Conservation (phyloP, 2,797 vertebrate genomes). For the Antrozous pallidus region DNA sequence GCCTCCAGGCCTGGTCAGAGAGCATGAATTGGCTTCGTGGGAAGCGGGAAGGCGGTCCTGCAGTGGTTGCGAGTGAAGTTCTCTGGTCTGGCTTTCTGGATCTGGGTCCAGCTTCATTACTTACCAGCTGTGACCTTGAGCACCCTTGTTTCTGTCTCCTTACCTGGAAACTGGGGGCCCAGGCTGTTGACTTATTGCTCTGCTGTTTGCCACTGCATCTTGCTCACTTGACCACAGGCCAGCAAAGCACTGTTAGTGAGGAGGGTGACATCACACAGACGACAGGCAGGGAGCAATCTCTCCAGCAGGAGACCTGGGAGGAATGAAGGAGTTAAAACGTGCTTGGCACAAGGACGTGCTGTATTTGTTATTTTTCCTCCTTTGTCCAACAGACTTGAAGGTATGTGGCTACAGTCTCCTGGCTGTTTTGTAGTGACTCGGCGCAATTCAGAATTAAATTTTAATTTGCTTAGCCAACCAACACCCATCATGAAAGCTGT, state of each 20-base stretch:
- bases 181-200: neutral
- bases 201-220: neutral
- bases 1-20: neutral
- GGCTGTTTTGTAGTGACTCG: neutral
- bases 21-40: neutral
- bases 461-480: neutral
- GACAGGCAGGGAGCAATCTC: neutral
- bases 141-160: neutral
- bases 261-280: too few relatives aligned
- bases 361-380: neutral
- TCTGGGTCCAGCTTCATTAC: neutral
- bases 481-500: neutral
- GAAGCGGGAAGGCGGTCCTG: neutral
- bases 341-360: neutral
- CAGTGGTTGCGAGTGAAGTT: neutral
- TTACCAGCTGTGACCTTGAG: neutral
- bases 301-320: neutral
- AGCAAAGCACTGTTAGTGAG: neutral
- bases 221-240: neutral
- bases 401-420: neutral
- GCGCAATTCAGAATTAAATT: neutral
- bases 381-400: neutral
- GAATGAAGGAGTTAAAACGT: neutral
- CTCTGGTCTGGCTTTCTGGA: neutral
- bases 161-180: neutral